Conservation (phyloP, 2,113 vertebrate genomes). For the Dasypus novemcinctus region DNA sequence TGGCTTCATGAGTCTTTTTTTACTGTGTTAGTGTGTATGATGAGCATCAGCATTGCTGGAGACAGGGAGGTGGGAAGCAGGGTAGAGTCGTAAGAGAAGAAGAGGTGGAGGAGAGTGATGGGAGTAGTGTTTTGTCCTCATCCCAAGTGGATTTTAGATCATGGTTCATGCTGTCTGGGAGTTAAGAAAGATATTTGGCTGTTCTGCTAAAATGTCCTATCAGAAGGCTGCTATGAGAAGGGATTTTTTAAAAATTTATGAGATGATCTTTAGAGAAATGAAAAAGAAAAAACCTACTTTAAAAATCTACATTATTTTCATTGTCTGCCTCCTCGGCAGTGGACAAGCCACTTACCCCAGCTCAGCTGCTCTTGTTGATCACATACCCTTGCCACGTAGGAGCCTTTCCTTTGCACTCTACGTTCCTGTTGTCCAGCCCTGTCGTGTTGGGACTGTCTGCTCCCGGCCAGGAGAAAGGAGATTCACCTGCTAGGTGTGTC, state of each 20-base stretch:
- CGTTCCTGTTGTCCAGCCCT: not conserved
- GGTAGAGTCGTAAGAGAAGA: not conserved
- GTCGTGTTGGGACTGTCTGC: not conserved
- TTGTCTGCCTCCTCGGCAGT: not conserved
- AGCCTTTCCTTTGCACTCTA: not conserved
- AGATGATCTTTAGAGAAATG: not conserved
- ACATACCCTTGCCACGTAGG: not conserved
- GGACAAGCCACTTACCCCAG: not conserved
- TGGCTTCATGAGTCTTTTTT: not conserved
- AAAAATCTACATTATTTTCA: not conserved
- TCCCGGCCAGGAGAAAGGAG: not conserved
- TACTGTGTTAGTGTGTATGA: not conserved
- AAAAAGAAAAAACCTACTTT: not conserved
- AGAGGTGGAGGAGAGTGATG: no score
- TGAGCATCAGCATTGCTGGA: not conserved
- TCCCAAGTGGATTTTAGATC: not conserved
- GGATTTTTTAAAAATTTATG: not conserved
- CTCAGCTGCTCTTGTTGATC: not conserved
- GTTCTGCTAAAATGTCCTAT: not conserved
- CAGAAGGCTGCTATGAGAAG: not conserved
- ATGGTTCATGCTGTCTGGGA: not conserved
- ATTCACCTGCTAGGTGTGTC: not conserved
- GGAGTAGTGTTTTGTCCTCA: not conserved
- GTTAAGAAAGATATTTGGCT: not conserved
- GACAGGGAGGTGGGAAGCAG: not conserved